Evolutionary conservation across 2,797 vertebrate genomes (phyloP).

Genomic region (Apodemus agrarius): DNA sequence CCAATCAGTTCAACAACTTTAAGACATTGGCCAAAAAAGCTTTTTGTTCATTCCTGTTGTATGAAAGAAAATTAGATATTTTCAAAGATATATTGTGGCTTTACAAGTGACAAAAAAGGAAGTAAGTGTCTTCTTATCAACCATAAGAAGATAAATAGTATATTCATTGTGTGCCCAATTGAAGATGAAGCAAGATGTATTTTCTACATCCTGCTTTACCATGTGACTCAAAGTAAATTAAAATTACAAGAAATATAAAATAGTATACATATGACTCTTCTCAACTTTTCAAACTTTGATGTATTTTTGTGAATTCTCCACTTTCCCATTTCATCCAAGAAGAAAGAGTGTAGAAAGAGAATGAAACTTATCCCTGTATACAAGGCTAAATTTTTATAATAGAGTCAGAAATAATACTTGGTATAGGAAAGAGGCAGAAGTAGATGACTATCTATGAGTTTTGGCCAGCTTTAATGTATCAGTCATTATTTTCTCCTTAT

Average conservation of each 20-base stretch:
- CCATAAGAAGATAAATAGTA: background rate
- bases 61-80: background rate
- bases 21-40: background rate
- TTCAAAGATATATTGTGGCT: background rate
- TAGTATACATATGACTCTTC: background rate
- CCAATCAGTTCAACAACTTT: background rate
- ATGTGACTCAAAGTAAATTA: background rate
- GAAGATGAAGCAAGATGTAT: background rate
- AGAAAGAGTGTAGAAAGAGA: background rate
- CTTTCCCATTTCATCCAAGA: background rate
- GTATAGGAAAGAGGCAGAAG: background rate
- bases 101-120: background rate
- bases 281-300: background rate
- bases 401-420: background rate
- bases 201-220: background rate
- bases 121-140: background rate
- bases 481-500: background rate
- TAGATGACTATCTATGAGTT: background rate
- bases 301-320: background rate
- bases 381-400: background rate
- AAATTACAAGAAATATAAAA: background rate
- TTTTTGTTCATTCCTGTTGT: background rate
- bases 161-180: background rate
- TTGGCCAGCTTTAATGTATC: background rate
- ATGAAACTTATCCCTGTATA: background rate